A percentile compares a stretch with the other conserved stretches of the same genome.
phyloP scores from a whole-genome alignment of 2,797 vertebrate genomes.

The Acomys russatus region DNA sequence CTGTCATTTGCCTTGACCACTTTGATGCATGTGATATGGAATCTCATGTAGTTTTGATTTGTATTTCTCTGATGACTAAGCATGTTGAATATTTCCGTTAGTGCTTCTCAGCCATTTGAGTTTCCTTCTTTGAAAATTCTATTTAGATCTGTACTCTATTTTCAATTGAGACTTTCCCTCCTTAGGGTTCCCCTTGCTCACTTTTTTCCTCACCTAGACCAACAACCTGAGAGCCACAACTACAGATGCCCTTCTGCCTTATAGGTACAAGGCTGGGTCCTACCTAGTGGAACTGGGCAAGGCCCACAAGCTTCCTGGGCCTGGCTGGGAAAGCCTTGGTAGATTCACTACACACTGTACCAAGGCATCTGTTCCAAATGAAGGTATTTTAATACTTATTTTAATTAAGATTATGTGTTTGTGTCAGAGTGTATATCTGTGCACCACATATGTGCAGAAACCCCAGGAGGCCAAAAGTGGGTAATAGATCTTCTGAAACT shows the following conservation, averaged over 20 bases:
- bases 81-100: neutral
- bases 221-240: too few relatives aligned
- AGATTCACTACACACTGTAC: neutral
- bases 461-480: neutral
- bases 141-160: neutral
- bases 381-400: neutral
- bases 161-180: neutral
- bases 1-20: neutral
- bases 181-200: neutral
- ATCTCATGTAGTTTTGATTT: neutral
- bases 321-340: neutral
- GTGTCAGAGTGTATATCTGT: neutral
- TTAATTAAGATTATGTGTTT: neutral
- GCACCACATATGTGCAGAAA: neutral
- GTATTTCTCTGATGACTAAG: neutral
- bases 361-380: neutral
- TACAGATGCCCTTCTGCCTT: neutral
- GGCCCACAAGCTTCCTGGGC: neutral
- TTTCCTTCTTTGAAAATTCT: neutral
- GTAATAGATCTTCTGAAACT: neutral
- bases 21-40: neutral
- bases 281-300: neutral
- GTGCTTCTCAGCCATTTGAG: neutral
- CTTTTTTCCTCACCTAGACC: neutral
- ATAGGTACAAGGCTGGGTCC: neutral